A percentile compares a stretch with the other conserved stretches of the same genome.
Evolutionary conservation across 2,113 vertebrate species (phyloP).

Genomic region (Antechinus stuartii): DNA sequence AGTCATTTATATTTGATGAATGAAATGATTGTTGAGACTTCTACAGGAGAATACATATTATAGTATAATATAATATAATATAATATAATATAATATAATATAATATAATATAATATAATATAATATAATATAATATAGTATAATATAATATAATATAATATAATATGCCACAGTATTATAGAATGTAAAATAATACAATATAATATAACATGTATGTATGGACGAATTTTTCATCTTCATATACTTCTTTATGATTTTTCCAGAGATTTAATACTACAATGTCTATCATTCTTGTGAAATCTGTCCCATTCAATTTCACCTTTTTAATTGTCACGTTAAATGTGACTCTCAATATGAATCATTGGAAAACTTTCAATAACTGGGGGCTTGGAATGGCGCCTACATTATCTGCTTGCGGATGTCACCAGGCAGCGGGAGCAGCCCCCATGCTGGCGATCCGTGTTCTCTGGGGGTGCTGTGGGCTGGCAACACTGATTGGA

Average conservation of each 20-base stretch:
- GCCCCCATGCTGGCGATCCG: neutral
- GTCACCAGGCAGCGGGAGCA: neutral
- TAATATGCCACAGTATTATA: no score
- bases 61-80: neutral
- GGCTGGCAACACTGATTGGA: neutral
- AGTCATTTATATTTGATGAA: neutral
- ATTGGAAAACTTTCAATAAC: constrained; percentile 14
- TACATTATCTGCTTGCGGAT: neutral
- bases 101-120: neutral
- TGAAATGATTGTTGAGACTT: neutral
- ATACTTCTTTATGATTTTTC: neutral
- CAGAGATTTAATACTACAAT: neutral
- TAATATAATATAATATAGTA: neutral
- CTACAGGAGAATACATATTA: neutral
- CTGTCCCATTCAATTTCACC: neutral
- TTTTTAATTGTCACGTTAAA: constrained; percentile 41
- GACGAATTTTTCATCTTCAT: neutral
- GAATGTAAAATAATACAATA: neutral
- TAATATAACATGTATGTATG: neutral
- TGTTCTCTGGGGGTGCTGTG: neutral
- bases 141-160: neutral
- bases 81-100: neutral
- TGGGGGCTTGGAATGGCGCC: neutral
- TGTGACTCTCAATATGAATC: constrained; percentile 1
- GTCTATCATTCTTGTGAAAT: neutral